phyloP scores from a whole-genome alignment of 1,140 invertebrate genomes.

The Drosophila leontia region DNA sequence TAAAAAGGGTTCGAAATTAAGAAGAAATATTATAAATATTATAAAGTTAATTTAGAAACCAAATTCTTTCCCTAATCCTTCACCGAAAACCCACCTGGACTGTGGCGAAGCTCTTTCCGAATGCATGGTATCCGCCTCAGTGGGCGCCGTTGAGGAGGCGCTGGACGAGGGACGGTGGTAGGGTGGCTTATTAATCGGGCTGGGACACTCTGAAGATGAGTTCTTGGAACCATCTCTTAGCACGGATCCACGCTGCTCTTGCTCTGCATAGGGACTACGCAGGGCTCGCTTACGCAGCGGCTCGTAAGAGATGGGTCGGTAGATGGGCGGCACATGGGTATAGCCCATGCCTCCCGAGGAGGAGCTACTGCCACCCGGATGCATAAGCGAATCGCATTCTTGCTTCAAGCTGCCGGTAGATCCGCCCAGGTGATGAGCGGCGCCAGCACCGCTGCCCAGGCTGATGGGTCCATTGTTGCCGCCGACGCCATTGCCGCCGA shows the following conservation, averaged over 20 bases:
- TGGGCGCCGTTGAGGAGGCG: constrained; percentile 82
- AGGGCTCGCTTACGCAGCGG: constrained; percentile 86
- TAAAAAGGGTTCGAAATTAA: constrained; percentile 9
- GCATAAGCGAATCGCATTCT: constrained; percentile 84
- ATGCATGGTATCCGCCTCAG: constrained; percentile 85
- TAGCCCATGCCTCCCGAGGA: constrained; percentile 65
- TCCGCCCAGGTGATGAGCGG: constrained; percentile 65
- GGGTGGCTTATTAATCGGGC: constrained; percentile 82
- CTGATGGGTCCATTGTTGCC: constrained; percentile 67
- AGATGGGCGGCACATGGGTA: constrained; percentile 75
- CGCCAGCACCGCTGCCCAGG: constrained; percentile 74
- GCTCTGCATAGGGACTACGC: constrained; percentile 85
- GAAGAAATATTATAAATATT: background rate
- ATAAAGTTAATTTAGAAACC: background rate
- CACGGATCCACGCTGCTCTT: constrained; percentile 84
- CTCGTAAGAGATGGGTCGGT: constrained; percentile 81
- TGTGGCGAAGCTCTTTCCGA: constrained; percentile 83
- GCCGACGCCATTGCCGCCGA: constrained; percentile 84
- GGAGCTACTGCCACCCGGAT: constrained; percentile 73
- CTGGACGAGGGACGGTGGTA: constrained; percentile 84
- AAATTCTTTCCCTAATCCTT: too few relatives aligned
- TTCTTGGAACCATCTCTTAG: constrained; percentile 84
- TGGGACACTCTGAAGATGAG: constrained; percentile 78
- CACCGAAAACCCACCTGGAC: constrained; percentile 66
- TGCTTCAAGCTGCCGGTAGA: constrained; percentile 79